Conservation (phyloP, 2,888 invertebrate genomes). For the Helobdella robusta region DNA sequence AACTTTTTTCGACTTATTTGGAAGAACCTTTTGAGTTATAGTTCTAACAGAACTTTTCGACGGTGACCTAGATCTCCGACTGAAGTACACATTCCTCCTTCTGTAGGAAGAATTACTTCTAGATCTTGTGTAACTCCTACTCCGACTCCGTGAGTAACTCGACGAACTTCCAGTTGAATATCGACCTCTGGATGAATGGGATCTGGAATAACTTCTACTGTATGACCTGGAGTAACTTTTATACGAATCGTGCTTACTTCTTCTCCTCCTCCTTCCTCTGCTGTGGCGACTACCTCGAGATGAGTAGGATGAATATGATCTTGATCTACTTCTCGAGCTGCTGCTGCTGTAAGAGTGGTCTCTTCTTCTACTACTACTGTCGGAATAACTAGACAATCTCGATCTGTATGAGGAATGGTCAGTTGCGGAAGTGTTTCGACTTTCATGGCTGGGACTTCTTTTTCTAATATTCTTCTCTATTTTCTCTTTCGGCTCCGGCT, state of each 20-base stretch:
- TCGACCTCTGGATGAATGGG: too few relatives aligned
- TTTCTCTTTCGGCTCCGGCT: neutral
- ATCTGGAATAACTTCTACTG: slow-evolving; percentile 1
- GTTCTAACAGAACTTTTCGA: too few relatives aligned
- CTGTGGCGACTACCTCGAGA: too few relatives aligned
- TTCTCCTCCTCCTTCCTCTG: slow-evolving; percentile 2
- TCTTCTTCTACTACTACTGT: slow-evolving; percentile 25
- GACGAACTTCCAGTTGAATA: neutral
- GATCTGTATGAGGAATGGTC: slow-evolving; percentile 29
- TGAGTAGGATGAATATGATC: slow-evolving; percentile 16
- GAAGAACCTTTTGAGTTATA: too few relatives aligned
- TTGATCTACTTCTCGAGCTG: slow-evolving; percentile 15
- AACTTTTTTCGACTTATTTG: too few relatives aligned
- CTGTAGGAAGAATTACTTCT: too few relatives aligned
- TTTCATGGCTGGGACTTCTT: too few relatives aligned
- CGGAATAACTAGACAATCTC: slow-evolving; percentile 26
- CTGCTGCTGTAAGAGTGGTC: slow-evolving; percentile 3
- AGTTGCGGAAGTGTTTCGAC: slow-evolving; percentile 21
- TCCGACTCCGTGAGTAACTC: neutral
- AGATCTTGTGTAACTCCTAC: too few relatives aligned
- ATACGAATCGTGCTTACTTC: neutral
- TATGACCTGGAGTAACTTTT: slow-evolving; percentile 6
- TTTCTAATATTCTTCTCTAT: too few relatives aligned
- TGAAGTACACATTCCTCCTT: too few relatives aligned
- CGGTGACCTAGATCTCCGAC: too few relatives aligned